phyloP scores from a whole-genome alignment of 1,140 invertebrate species.

The Piezodorus guildinii region DNA sequence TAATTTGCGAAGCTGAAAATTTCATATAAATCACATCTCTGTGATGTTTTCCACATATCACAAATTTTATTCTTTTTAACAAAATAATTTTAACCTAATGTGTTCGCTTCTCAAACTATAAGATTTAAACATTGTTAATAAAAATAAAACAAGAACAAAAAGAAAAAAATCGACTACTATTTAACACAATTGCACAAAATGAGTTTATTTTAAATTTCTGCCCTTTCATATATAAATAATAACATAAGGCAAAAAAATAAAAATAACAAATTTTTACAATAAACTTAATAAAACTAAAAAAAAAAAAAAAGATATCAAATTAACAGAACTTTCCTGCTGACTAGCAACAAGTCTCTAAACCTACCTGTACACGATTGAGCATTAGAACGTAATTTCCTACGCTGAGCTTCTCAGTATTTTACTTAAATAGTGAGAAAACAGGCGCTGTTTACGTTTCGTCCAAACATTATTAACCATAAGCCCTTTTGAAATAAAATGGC shows the following conservation, averaged over 20 bases:
- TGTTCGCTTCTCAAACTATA: conserved; percentile 13
- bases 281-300: not conserved
- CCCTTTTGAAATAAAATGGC: conserved; percentile 8
- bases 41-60: not conserved
- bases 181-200: not conserved
- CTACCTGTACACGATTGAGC: conserved; percentile 22
- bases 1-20: conserved; percentile 10
- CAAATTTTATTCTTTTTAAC: not conserved
- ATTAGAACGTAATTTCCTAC: conserved; percentile 8
- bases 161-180: not conserved
- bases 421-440: too few relatives aligned
- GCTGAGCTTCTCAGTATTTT: not conserved
- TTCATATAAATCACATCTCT: not conserved
- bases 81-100: not conserved
- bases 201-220: not conserved
- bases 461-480: too few relatives aligned
- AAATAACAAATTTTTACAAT: not conserved
- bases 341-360: conserved; percentile 21
- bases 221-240: not conserved
- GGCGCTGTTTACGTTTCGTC: too few relatives aligned
- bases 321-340: conserved; percentile 19
- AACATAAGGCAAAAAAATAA: not conserved
- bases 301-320: not conserved
- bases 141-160: conserved; percentile 3
- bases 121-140: conserved; percentile 12